Conservation (phyloP, 1,140 invertebrate species). For the Drepana arcuata region DNA sequence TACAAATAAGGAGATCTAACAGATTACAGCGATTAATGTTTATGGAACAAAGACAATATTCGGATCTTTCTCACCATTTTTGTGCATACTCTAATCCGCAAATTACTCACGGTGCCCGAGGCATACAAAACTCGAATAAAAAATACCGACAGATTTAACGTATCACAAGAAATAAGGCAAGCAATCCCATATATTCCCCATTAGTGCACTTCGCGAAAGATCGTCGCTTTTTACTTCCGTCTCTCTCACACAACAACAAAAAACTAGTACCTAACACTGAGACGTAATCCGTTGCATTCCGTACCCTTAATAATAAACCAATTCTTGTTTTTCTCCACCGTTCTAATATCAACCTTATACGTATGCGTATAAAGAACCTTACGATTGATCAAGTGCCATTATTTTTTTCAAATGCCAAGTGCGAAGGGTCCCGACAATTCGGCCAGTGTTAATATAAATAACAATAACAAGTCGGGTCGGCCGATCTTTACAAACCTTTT, state of each 20-base stretch:
- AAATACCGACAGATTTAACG: slow-evolving; percentile 15
- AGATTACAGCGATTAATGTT: no score
- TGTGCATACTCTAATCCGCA: not conserved
- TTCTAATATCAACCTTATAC: no score
- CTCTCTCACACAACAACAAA: slow-evolving; percentile 51
- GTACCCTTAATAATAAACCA: slow-evolving; percentile 36
- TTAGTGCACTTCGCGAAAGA: slow-evolving; percentile 62
- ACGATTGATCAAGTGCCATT: slow-evolving; percentile 14
- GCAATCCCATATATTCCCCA: slow-evolving; percentile 56
- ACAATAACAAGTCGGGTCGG: slow-evolving; percentile 59
- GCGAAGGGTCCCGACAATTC: slow-evolving; percentile 63
- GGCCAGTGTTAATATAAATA: slow-evolving; percentile 61
- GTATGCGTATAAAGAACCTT: no score
- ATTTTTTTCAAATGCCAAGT: slow-evolving; percentile 50
- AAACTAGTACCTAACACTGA: slow-evolving; percentile 56
- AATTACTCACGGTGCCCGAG: not conserved
- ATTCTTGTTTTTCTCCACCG: no score
- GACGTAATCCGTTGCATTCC: slow-evolving; percentile 60
- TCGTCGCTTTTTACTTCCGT: slow-evolving; percentile 29
- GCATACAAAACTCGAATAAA: slow-evolving; percentile 5
- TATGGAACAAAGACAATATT: no score
- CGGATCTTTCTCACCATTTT: not conserved
- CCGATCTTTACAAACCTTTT: slow-evolving; percentile 50
- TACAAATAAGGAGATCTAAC: no score
- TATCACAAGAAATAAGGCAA: slow-evolving; percentile 22